Evolutionary conservation across 2,888 invertebrate species (phyloP).

Genomic region (Orthosia cruda): DNA sequence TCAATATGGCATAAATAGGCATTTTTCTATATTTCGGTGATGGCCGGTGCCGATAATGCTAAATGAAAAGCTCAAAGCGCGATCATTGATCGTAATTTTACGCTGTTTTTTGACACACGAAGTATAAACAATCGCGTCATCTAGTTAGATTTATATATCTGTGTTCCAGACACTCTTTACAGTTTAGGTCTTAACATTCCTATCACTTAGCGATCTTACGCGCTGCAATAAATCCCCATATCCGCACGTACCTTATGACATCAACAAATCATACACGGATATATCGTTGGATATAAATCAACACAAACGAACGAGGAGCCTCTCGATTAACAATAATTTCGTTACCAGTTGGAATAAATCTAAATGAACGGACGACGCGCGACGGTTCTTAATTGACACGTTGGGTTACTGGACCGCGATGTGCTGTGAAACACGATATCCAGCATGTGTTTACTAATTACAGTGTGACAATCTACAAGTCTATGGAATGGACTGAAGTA

Average conservation of each 20-base stretch:
- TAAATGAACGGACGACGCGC: conserved; percentile 80
- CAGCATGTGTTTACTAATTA: conserved; percentile 80
- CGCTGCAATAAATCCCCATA: conserved; percentile 58
- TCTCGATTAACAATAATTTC: conserved; percentile 83
- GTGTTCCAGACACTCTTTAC: not conserved
- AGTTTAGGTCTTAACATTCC: conserved; percentile 30
- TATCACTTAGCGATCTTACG: conserved; percentile 38
- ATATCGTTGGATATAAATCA: conserved; percentile 62
- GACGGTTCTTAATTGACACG: conserved; percentile 85
- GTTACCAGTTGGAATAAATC: conserved; percentile 85
- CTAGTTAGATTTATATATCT: too few species aligned
- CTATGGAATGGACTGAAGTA: conserved; percentile 62
- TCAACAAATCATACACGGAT: conserved; percentile 63
- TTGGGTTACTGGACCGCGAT: conserved; percentile 84
- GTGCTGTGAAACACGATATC: conserved; percentile 81
- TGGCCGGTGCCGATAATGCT: too few species aligned
- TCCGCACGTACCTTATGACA: conserved; percentile 46
- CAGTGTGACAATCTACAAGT: conserved; percentile 79
- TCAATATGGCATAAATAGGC: too few species aligned
- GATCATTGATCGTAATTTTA: too few species aligned
- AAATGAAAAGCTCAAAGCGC: too few species aligned
- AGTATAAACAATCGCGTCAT: too few species aligned
- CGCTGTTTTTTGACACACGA: too few species aligned
- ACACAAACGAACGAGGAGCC: conserved; percentile 59
- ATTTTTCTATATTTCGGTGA: too few species aligned